Evolutionary conservation across 2,113 vertebrate genomes (phyloP).

Genomic region (Zapornia atra): DNA sequence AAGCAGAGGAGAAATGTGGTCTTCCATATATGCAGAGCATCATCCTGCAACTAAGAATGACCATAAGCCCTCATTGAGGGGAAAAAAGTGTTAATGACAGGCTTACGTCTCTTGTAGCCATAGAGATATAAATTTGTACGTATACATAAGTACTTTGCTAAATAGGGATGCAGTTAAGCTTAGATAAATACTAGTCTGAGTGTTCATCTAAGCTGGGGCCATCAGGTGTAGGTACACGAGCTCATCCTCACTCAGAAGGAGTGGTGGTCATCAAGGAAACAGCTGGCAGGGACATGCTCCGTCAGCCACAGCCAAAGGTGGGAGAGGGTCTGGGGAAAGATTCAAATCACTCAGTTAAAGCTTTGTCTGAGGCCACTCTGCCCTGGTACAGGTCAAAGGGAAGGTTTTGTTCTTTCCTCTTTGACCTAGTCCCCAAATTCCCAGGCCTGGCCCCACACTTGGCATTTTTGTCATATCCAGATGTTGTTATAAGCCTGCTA

Average conservation of each 20-base stretch:
- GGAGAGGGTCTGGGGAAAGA: neutral
- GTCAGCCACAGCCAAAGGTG: neutral
- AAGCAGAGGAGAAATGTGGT: neutral
- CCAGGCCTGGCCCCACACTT: neutral
- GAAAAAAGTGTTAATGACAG: neutral
- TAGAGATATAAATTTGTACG: slow-evolving; percentile 9
- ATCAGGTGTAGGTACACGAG: neutral
- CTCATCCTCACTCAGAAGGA: neutral
- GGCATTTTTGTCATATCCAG: neutral
- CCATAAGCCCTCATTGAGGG: neutral
- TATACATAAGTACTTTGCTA: slow-evolving; percentile 27
- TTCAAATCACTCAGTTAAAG: neutral
- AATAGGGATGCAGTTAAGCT: slow-evolving; percentile 55
- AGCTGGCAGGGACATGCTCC: neutral
- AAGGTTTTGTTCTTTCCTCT: neutral
- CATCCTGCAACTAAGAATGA: neutral
- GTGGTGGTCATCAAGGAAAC: neutral
- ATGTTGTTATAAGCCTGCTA: neutral
- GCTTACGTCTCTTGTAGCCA: neutral
- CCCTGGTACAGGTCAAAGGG: neutral
- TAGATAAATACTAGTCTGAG: neutral
- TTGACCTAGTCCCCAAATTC: neutral
- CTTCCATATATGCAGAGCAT: neutral
- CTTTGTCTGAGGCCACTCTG: neutral
- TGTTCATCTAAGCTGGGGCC: slow-evolving; percentile 6